Conservation (phyloP, 2,113 vertebrate species). For the Zapus hudsonius region DNA sequence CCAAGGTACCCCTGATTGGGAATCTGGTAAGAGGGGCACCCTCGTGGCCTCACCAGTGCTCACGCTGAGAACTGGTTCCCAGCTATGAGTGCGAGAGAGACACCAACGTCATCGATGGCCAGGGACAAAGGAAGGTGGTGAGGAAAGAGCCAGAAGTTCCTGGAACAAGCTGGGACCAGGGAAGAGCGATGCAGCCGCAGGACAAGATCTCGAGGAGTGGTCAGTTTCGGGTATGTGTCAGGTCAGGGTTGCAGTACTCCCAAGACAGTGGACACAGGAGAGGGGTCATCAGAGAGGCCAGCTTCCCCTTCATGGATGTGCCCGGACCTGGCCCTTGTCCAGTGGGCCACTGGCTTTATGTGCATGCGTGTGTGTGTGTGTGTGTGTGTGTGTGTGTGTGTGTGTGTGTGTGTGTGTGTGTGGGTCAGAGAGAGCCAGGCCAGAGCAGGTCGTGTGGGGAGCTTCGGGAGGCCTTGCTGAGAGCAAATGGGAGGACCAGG, state of each 20-base stretch:
- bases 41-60: background rate
- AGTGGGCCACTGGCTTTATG: background rate
- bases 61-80: background rate
- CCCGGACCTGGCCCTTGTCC: background rate
- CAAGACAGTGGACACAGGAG: background rate
- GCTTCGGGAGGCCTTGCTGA: background rate
- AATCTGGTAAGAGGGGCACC: background rate
- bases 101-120: background rate
- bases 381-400: background rate
- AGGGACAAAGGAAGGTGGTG: too few relatives aligned
- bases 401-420: background rate
- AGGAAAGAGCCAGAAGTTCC: too few relatives aligned
- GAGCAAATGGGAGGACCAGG: background rate
- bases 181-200: background rate
- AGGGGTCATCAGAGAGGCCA: background rate
- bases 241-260: background rate
- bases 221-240: too few relatives aligned
- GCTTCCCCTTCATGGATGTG: background rate
- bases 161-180: background rate
- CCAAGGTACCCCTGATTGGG: background rate
- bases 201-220: too few relatives aligned
- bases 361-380: background rate
- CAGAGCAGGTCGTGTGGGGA: background rate
- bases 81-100: background rate
- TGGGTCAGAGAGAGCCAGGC: background rate